Evolutionary conservation across 2,888 invertebrate species (phyloP).

Genomic region (Thereva unica): DNA sequence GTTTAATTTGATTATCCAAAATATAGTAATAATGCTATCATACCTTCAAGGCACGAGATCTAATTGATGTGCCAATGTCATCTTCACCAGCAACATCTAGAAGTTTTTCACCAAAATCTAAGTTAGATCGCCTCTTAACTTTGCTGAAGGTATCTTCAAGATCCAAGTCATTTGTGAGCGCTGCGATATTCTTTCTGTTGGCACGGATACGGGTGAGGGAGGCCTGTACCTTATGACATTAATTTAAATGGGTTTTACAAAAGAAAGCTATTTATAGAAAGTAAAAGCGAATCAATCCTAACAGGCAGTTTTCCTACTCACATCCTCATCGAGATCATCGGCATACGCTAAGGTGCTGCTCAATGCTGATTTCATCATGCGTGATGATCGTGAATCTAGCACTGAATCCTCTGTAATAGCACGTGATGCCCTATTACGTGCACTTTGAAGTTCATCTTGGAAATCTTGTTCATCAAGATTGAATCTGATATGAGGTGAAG

Average conservation of each 20-base stretch:
- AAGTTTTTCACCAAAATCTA: constrained; percentile 35
- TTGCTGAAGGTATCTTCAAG: constrained; percentile 65
- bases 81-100: constrained; percentile 68
- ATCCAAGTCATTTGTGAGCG: constrained; percentile 57
- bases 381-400: constrained; percentile 64
- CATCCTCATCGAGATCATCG: too few relatives aligned
- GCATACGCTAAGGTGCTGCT: neutral
- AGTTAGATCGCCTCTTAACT: constrained; percentile 62
- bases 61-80: constrained; percentile 61
- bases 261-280: neutral
- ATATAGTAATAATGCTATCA: constrained; percentile 35
- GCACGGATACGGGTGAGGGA: constrained; percentile 66
- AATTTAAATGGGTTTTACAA: constrained; percentile 27
- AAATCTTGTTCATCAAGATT: constrained; percentile 36
- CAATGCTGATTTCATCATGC: too few relatives aligned
- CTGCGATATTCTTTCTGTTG: constrained; percentile 59
- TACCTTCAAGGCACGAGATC: constrained; percentile 59
- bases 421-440: constrained; percentile 60
- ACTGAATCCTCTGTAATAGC: constrained; percentile 62
- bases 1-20: neutral
- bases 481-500: constrained; percentile 26
- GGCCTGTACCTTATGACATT: constrained; percentile 62
- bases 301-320: too few relatives aligned
- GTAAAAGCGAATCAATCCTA: neutral
- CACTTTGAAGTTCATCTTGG: constrained; percentile 59